These are phyloP conservation scores for Cepaea nemoralis DNA, from an alignment of 1,140 invertebrate species.

Conservation along the genomic window DNA sequence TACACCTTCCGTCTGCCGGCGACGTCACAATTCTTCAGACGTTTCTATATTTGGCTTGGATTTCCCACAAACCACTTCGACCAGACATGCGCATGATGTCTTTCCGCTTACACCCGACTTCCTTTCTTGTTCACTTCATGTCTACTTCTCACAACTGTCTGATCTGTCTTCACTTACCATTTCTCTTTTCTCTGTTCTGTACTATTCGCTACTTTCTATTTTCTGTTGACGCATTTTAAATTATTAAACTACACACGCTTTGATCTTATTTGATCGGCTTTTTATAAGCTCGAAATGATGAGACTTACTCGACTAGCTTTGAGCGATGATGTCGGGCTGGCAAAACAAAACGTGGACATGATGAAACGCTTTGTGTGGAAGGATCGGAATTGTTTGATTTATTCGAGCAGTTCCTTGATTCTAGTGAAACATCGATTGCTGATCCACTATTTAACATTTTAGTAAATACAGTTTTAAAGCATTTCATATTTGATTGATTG, in stretches of 20 bases:
- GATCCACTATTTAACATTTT: background rate
- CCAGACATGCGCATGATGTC: constrained; percentile 15
- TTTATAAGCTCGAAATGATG: constrained; percentile 32
- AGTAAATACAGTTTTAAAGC: too few species aligned
- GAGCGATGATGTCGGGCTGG: constrained; percentile 30
- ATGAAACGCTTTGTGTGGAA: constrained; percentile 5
- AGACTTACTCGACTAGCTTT: constrained; percentile 22
- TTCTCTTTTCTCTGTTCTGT: background rate
- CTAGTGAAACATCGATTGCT: constrained; percentile 19
- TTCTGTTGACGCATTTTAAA: background rate
- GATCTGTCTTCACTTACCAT: background rate
- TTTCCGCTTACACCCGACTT: background rate
- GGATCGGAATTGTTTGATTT: constrained; percentile 28
- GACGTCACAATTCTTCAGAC: constrained; percentile 35
- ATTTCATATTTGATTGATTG: too few species aligned
- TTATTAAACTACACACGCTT: constrained; percentile 36
- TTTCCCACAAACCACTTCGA: constrained; percentile 20
- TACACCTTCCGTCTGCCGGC: background rate
- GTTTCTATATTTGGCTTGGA: constrained; percentile 35
- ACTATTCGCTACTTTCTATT: background rate
- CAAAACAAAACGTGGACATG: constrained; percentile 22
- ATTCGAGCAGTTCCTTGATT: constrained; percentile 15
- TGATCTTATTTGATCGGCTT: constrained; percentile 44
- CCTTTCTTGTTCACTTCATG: constrained; percentile 24
- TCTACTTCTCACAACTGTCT: background rate